A percentile compares a stretch with the other conserved stretches of the same genome.
Evolutionary conservation across 1,140 invertebrate genomes (phyloP).

Genomic region (Microplitis demolitor): DNA sequence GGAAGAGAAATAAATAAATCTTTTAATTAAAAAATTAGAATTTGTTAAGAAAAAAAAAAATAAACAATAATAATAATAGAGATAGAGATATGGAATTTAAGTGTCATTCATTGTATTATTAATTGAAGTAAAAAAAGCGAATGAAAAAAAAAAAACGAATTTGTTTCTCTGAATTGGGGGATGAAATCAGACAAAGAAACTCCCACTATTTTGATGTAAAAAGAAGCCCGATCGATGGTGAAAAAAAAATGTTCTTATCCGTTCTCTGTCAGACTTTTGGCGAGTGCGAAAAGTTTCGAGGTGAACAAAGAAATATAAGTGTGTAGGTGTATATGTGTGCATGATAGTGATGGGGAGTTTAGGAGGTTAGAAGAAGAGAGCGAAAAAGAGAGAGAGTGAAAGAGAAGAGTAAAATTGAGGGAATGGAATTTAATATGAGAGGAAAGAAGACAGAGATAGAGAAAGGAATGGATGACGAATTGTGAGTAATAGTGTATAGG

Average conservation of each 20-base stretch:
- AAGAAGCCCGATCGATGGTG: constrained; percentile 10
- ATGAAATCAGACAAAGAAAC: neutral
- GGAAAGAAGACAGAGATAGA: neutral
- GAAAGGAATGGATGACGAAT: constrained; percentile 31
- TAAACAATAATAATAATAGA: neutral
- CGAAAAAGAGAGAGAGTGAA: neutral
- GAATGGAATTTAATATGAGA: constrained; percentile 2
- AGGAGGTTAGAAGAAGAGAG: neutral
- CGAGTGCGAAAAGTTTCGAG: constrained; percentile 26
- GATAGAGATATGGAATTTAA: too few relatives aligned
- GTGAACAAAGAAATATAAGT: constrained; percentile 10
- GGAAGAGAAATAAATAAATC: too few relatives aligned
- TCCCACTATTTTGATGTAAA: neutral
- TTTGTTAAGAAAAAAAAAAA: neutral
- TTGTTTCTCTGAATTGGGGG: neutral
- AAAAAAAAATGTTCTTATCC: neutral
- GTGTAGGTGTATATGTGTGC: neutral
- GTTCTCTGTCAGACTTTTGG: neutral
- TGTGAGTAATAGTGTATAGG: constrained; percentile 11
- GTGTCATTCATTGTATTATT: too few relatives aligned
- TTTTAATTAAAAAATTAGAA: too few relatives aligned
- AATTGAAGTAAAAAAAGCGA: neutral
- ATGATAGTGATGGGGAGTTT: too few relatives aligned
- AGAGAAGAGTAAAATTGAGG: neutral
- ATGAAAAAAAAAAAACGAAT: neutral